phyloP scores from a whole-genome alignment of 2,888 invertebrate genomes.

The Andricus quercusramuli region DNA sequence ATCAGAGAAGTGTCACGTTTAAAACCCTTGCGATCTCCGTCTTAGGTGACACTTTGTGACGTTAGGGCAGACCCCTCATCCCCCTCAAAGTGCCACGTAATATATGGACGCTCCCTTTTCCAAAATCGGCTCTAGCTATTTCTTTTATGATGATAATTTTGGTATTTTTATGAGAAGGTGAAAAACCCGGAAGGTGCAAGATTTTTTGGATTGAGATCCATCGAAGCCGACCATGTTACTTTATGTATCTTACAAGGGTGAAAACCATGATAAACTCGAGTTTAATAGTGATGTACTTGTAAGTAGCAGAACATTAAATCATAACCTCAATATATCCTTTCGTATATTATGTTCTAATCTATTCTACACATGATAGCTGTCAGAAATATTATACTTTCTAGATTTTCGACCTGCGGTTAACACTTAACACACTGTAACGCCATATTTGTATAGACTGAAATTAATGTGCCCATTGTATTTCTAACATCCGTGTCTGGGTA shows the following conservation, averaged over 20 bases:
- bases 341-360: not conserved
- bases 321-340: conserved; percentile 8
- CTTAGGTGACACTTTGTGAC: too few species aligned
- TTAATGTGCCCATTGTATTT: conserved; percentile 24
- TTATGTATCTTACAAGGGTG: not conserved
- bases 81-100: too few species aligned
- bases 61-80: too few species aligned
- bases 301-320: conserved; percentile 9
- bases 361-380: conserved; percentile 17
- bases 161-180: too few species aligned
- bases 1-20: too few species aligned
- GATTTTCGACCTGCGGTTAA: conserved; percentile 26
- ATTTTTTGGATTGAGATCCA: too few species aligned
- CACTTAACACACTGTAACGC: conserved; percentile 16
- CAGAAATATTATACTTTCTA: conserved; percentile 28
- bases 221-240: too few species aligned
- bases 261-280: conserved; percentile 2
- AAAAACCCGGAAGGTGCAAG: too few species aligned
- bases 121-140: too few species aligned
- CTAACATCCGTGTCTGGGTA: conserved; percentile 24
- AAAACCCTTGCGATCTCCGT: too few species aligned
- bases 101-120: too few species aligned
- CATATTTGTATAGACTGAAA: conserved; percentile 19
- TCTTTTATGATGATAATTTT: too few species aligned
- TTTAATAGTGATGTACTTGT: conserved; percentile 2